Conservation (phyloP, 2,113 vertebrate genomes). For the Rana temporaria region DNA sequence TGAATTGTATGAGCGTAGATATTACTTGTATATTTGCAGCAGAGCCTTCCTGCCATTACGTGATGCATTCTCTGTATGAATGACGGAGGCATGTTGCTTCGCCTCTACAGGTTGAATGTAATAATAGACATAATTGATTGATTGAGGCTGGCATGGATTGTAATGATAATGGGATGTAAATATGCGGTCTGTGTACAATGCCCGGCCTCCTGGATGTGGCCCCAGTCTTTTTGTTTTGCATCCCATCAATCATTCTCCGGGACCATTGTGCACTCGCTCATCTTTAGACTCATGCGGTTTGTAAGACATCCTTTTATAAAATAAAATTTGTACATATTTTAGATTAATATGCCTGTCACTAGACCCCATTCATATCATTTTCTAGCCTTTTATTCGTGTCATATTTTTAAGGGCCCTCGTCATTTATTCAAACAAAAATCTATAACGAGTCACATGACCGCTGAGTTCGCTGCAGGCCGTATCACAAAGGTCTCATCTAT, state of each 20-base stretch:
- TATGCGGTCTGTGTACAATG: not conserved
- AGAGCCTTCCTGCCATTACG: not conserved
- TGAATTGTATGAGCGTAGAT: too few species aligned
- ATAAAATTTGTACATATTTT: not conserved
- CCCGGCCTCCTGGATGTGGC: not conserved
- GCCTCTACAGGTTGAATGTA: too few species aligned
- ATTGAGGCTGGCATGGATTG: slow-evolving; percentile 2
- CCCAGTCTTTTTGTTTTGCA: slow-evolving; percentile 25
- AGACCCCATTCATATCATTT: not conserved
- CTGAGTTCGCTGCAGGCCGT: too few species aligned
- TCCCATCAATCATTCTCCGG: slow-evolving; percentile 30
- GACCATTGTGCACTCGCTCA: not conserved
- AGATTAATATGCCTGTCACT: slow-evolving; percentile 15
- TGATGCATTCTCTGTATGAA: not conserved
- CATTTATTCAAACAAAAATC: too few species aligned
- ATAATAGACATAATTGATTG: not conserved
- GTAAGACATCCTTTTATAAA: not conserved
- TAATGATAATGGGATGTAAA: slow-evolving; percentile 35
- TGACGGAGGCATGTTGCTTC: not conserved
- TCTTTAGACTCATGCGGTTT: slow-evolving; percentile 1
- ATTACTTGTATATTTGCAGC: too few species aligned
- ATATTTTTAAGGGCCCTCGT: too few species aligned
- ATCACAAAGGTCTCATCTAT: too few species aligned
- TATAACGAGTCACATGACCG: too few species aligned
- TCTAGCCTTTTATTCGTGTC: too few species aligned